A percentile compares a stretch with the other conserved stretches of the same genome.
phyloP scores from a whole-genome alignment of 2,797 vertebrate genomes.

The Nasua narica region DNA sequence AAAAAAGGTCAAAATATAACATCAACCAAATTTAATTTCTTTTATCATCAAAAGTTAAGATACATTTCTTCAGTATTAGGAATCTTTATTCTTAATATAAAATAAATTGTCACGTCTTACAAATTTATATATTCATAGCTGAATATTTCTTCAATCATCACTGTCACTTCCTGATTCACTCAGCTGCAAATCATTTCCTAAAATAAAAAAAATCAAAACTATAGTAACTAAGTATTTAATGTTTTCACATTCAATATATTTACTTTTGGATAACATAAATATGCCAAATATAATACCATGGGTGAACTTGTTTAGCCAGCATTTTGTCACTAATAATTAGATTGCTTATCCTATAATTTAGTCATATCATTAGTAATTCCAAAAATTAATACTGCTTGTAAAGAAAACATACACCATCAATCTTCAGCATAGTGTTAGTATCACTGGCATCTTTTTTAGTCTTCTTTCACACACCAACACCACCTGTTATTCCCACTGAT shows the following conservation, averaged over 20 bases:
- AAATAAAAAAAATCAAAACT: slow-evolving; percentile 75
- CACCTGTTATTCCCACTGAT: background rate
- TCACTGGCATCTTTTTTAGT: background rate
- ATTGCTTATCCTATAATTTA: background rate
- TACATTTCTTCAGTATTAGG: slow-evolving; percentile 74
- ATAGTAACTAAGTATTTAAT: slow-evolving; percentile 21
- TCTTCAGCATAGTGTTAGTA: background rate
- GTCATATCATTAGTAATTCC: background rate
- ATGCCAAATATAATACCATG: background rate
- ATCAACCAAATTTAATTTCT: slow-evolving; percentile 78
- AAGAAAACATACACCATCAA: slow-evolving; percentile 27
- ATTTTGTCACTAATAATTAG: slow-evolving; percentile 40
- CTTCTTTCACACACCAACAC: slow-evolving; percentile 14
- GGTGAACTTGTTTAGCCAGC: background rate
- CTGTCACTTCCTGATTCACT: slow-evolving; percentile 98
- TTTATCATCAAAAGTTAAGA: slow-evolving; percentile 77
- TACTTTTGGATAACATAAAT: background rate
- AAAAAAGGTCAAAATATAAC: slow-evolving; percentile 5
- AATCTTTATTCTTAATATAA: slow-evolving; percentile 80
- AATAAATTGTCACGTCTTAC: slow-evolving; percentile 73
- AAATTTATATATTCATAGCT: slow-evolving; percentile 71
- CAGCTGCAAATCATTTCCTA: slow-evolving; percentile 97
- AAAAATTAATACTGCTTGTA: background rate
- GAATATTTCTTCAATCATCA: slow-evolving; percentile 87
- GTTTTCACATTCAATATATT: background rate